Base-by-base conservation (phyloP, 35 echinoderm and acorn worm species). In the Ptychodera flava region DNA sequence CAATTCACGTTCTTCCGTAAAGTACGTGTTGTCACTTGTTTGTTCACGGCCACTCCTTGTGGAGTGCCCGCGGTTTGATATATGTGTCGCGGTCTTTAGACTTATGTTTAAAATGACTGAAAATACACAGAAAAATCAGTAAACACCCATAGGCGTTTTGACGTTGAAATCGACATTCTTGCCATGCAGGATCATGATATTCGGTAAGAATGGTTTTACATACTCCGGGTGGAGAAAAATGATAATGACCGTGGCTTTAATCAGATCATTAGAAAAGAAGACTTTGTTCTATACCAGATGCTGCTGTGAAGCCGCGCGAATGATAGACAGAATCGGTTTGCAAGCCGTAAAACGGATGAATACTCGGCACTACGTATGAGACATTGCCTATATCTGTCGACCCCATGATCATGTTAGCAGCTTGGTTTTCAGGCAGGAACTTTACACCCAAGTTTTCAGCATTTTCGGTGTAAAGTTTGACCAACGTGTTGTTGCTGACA, bases 341-440 rank as follows among this genome's bases (percentile, higher is more conserved):
- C 29, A 90, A 82, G 29, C 77, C 85, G 88, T 90, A 94, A 81
- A 87, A 87, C 31, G 92, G 92, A 15, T 94, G 92, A 29, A 94
- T 90, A 37, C 92, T 90, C 22, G 92, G 92, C 16, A 94, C 79
- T 27, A 84, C 88, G 32, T 94, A 91, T 37, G 92, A 90, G 0
- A 94, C 92, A 33, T 94, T 94, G 1, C 92, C 92, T 89, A 94
- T 94, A 82, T 94, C 92, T 0, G 92, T 94, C 2, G 92, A 94
- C 28, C 92, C 92, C 28, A 12, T 64, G 6, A 22, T 22, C 22
- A 64, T 12, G 6, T 64, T 64, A 6, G 6, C 45, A 6, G 6
- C 45, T 64, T 64, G 6, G 6, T 64, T 22, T 22, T 6, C 22
- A 12, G 45, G 22, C 45, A 64, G 6, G 22, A 64, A 64, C 45